Percentiles rank a stretch among this genome's conserved stretches.
phyloP scores from a whole-genome alignment of 2,888 invertebrate genomes.

The Ariolimax columbianus region DNA sequence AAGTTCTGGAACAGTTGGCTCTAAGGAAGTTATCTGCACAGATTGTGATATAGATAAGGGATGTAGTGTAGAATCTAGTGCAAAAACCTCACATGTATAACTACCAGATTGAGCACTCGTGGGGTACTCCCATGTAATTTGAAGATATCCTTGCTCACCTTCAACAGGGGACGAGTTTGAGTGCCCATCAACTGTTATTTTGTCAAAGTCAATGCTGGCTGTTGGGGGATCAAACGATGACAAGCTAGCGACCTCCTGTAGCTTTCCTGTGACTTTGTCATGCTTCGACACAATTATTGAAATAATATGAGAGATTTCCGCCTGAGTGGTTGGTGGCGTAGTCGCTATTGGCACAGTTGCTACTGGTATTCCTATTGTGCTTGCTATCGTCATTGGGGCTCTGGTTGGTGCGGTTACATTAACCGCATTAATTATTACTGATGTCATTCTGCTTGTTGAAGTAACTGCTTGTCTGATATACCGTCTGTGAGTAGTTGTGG shows the following conservation, averaged over 20 bases:
- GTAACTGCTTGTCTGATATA: not conserved
- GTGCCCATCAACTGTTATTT: slow-evolving; percentile 4
- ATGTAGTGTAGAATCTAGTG: not conserved
- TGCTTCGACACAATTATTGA: slow-evolving; percentile 21
- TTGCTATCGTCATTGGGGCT: not conserved
- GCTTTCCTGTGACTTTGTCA: not conserved
- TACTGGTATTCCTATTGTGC: not conserved
- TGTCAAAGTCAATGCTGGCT: not conserved
- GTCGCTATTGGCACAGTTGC: not conserved
- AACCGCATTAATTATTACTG: not conserved
- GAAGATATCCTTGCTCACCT: slow-evolving; percentile 27
- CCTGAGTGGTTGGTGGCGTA: not conserved
- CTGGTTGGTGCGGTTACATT: not conserved
- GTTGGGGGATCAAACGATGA: slow-evolving; percentile 16
- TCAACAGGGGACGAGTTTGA: not conserved
- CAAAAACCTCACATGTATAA: slow-evolving; percentile 27
- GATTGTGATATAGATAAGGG: not conserved
- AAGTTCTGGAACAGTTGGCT: slow-evolving; percentile 18
- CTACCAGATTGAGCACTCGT: not conserved
- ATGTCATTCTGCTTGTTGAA: not conserved
- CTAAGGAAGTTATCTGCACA: not conserved
- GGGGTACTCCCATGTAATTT: slow-evolving; percentile 24
- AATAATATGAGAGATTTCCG: slow-evolving; percentile 16
- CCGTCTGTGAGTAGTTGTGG: not conserved
- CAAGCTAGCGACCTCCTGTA: slow-evolving; percentile 6